These are phyloP conservation scores for Chlamydotis undulata DNA, from an alignment of 2,113 vertebrate genomes.

Conservation along the genomic window DNA sequence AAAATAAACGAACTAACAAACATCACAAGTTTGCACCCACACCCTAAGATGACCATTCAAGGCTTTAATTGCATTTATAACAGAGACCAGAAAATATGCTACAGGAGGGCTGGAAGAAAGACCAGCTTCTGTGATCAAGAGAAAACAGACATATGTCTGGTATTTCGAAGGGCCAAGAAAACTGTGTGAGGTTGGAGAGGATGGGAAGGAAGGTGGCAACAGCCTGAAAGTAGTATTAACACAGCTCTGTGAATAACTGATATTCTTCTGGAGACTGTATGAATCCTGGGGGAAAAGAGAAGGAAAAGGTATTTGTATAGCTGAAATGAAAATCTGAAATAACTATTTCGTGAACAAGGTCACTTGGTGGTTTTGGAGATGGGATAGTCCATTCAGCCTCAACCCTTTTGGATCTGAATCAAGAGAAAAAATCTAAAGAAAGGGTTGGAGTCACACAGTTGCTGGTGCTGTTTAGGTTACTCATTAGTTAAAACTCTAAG, in stretches of 20 bases:
- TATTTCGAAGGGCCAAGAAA: neutral
- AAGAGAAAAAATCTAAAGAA: neutral
- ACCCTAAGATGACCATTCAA: neutral
- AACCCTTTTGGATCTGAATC: neutral
- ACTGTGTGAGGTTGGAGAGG: neutral
- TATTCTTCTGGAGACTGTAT: neutral
- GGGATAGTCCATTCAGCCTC: neutral
- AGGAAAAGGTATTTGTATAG: neutral
- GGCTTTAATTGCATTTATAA: slow-evolving; percentile 18
- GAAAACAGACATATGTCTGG: neutral
- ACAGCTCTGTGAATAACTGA: neutral
- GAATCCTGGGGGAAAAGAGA: neutral
- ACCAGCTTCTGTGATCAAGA: neutral
- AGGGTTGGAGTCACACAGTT: neutral
- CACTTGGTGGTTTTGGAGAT: neutral
- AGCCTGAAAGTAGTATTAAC: neutral
- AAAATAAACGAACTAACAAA: slow-evolving; percentile 22
- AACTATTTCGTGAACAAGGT: neutral
- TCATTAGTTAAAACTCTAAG: neutral
- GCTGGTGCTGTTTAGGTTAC: neutral
- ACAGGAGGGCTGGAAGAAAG: neutral
- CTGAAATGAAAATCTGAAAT: neutral
- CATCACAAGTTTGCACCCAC: neutral
- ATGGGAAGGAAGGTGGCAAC: neutral
- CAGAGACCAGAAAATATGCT: neutral